Conservation (phyloP, 2,113 vertebrate species). For the Gymnobelideus leadbeateri region DNA sequence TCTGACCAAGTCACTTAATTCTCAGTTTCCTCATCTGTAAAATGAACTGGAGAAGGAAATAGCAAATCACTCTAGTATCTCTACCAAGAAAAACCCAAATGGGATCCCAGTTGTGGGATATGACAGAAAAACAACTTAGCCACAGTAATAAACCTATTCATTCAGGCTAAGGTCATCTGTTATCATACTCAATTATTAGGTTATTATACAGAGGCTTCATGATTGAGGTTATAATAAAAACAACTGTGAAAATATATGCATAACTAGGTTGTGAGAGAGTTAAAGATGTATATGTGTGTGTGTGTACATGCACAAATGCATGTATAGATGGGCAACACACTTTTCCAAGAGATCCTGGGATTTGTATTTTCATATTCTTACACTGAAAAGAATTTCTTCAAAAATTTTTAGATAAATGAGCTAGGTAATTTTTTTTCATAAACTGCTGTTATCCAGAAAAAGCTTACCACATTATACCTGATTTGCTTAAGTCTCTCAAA, state of each 20-base stretch:
- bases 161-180: slow-evolving; percentile 82
- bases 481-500: slow-evolving; percentile 54
- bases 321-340: background rate
- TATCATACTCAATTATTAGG: slow-evolving; percentile 80
- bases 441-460: slow-evolving; percentile 52
- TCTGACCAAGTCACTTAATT: too few species aligned
- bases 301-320: background rate
- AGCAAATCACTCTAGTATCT: too few species aligned
- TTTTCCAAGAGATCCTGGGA: background rate
- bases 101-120: too few species aligned
- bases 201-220: slow-evolving; percentile 81
- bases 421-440: slow-evolving; percentile 60
- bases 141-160: slow-evolving; percentile 78
- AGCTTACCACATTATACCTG: slow-evolving; percentile 37
- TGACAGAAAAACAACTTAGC: background rate
- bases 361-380: slow-evolving; percentile 35
- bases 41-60: too few species aligned
- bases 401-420: slow-evolving; percentile 47
- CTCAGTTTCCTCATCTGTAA: too few species aligned
- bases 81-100: too few species aligned
- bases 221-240: slow-evolving; percentile 74
- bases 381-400: slow-evolving; percentile 30
- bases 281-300: background rate
- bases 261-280: background rate
- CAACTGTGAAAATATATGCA: slow-evolving; percentile 68